Percentiles rank a stretch among this genome's conserved stretches.
These are phyloP conservation scores for Aricia agestis DNA, from an alignment of 1,140 invertebrate genomes.

Conservation along the genomic window DNA sequence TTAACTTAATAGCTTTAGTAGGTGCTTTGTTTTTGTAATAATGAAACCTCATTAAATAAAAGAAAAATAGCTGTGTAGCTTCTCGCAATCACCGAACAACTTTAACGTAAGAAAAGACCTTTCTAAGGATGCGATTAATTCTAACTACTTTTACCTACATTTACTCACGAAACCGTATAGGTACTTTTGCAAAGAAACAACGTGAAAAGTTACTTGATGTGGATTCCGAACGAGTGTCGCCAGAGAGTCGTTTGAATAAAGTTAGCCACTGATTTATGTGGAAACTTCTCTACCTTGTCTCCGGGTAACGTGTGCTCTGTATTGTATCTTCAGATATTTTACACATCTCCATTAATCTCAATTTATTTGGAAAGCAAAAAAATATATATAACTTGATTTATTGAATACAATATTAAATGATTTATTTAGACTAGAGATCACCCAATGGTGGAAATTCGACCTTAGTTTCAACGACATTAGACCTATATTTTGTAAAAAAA, in stretches of 20 bases:
- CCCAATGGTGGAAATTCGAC: no score
- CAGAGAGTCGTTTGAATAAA: constrained; percentile 72
- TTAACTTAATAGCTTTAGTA: no score
- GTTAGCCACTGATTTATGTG: constrained; percentile 69
- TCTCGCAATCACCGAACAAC: no score
- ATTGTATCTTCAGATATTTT: constrained; percentile 48
- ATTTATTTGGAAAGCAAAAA: constrained; percentile 15
- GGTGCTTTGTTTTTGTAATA: no score
- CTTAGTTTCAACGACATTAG: no score
- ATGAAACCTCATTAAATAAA: no score
- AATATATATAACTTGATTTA: no score
- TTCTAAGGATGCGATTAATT: not conserved
- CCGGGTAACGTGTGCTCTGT: constrained; percentile 41
- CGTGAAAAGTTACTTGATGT: constrained; percentile 60
- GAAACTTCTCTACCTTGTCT: constrained; percentile 52
- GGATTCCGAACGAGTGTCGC: constrained; percentile 64
- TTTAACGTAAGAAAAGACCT: no score
- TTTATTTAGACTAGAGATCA: no score
- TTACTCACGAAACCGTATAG: constrained; percentile 32
- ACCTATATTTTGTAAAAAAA: no score
- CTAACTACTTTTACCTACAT: constrained; percentile 6
- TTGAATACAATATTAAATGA: no score
- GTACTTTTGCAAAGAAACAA: constrained; percentile 48
- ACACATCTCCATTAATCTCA: constrained; percentile 33
- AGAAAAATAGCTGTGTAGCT: no score